phyloP scores from a whole-genome alignment of 2,113 vertebrate species.

The Gadus macrocephalus region DNA sequence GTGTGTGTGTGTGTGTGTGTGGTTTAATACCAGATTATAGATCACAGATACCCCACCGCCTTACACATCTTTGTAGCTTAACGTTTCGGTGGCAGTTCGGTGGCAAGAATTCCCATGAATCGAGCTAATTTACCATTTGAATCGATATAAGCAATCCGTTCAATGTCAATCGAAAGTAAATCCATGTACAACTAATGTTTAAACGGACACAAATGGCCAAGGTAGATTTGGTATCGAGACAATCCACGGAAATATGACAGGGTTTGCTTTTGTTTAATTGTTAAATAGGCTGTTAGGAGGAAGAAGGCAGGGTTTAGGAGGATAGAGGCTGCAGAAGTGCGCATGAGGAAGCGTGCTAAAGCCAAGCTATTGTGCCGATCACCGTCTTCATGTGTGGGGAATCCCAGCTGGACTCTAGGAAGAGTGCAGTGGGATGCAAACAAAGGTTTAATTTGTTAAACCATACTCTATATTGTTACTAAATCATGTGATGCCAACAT shows the following conservation, averaged over 20 bases:
- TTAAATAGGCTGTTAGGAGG: too few relatives aligned
- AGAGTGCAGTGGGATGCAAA: slow-evolving; percentile 35
- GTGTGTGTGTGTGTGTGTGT: background rate
- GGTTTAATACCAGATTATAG: slow-evolving; percentile 3
- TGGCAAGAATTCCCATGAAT: background rate
- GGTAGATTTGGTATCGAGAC: background rate
- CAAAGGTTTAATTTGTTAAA: slow-evolving; percentile 42
- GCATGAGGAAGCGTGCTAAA: too few relatives aligned
- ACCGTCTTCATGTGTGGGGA: slow-evolving; percentile 20
- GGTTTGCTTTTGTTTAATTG: background rate
- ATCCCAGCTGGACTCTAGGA: slow-evolving; percentile 13
- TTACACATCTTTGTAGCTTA: background rate
- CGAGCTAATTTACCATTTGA: background rate
- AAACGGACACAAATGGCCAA: background rate
- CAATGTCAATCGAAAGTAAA: too few relatives aligned
- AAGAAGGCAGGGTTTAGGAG: too few relatives aligned
- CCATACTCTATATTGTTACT: slow-evolving; percentile 49
- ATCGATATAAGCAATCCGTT: too few relatives aligned
- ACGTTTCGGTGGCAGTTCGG: background rate
- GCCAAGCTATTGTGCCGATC: slow-evolving; percentile 1
- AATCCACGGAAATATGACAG: background rate
- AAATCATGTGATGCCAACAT: slow-evolving; percentile 40
- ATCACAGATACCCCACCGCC: background rate
- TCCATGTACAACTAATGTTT: background rate
- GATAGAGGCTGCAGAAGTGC: too few relatives aligned